Evolutionary conservation across 2,113 vertebrate species (phyloP), one percentile per base, ranked within the genome.

Genomic region (Polypterus bichir): DNA sequence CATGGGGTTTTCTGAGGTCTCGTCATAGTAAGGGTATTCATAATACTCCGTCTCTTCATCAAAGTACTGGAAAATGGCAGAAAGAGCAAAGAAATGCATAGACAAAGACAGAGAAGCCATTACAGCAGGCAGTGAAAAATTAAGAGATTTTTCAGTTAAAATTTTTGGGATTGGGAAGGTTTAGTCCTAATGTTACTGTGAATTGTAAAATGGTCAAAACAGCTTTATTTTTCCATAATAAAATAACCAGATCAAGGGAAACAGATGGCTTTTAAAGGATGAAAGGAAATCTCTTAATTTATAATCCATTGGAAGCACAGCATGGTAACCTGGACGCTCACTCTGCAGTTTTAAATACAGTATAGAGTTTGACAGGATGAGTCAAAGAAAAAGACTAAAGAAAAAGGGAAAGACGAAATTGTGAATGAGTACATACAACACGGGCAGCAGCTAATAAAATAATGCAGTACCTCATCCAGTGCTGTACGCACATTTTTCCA

Each of bases 21-120:
- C 80, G 66, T 85, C 79, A 84, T 81, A 84, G 81, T 76, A 79
- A 57, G 78, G 69, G 65, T 81, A 79, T 77, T 83, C 77, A 78
- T 79, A 81, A 76, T 86, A 77, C 74, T 83, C 80, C 75, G 74
- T 71, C 65, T 80, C 81, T 76, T 85, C 83, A 80, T 84, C 81
- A 81, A 78, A 81, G 80, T 78, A 83, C 83, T 73, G 74, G 69
- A 64, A 75, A 68, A 72, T 59, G 60, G 64, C 66, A 60, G 54
- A 47, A 65, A 63, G 66, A 70, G 49, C 58, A 65, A 5, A 54
- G 59, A 49, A 47, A 48, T 44, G 56, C 1, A 47, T 48, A 10
- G 9, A 8, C 44, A 55, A 62, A 51, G 59, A 47, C 60, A 62
- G 60, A 53, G 54, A 46, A 44, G 57, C 47, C 58, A 59, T 72